Base-by-base conservation (phyloP, 23 tunicate genomes). In the Diplosoma virens region DNA sequence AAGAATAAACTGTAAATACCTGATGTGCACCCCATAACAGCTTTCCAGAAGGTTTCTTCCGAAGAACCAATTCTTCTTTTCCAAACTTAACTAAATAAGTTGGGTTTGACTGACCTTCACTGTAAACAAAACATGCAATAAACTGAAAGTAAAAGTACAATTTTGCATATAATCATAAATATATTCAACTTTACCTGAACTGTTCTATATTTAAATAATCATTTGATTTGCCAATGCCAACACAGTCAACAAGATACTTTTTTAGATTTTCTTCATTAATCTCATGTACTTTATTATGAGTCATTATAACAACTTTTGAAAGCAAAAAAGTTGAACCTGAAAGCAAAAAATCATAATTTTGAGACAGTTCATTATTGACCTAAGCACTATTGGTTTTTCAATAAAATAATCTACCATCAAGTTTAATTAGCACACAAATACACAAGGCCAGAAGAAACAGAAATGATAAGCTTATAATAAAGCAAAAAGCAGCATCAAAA, bases 61-160 rank as follows among this genome's bases (percentile, higher is more conserved):
- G 72, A 1, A 92, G 47, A 28, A 92, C 97, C 26, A 92, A 36
- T 75, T 92, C 88, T 54, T 65, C 81, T 34, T 33, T 46, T 0
- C 88, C 96, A 69, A 70, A 69, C 63, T 85, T 92, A 0, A 92
- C 47, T 30, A 71, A 81, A 33, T 78, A 92, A 31, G 97, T 92
- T 48, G 97, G 97, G 63, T 92, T 92, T 14, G 97, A 92, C 58
- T 92, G 97, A 26, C 97, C 97, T 33, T 47, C 81, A 60, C 97
- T 90, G 32, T 5, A 83, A 64, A 58, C n/a, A n/a, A n/a, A n/a
- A n/a, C n/a, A n/a, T n/a, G n/a, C n/a, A n/a, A n/a, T n/a, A n/a
- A n/a, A n/a, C n/a, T n/a, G n/a, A n/a, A n/a, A n/a, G n/a, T n/a
- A 41, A 14, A 7, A 41, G 11, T 7, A 41, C 50, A 7, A 41